Evolutionary conservation across 2,113 vertebrate species (phyloP), one percentile per base, ranked within the genome.

Genomic region (Lophius piscatorius): DNA sequence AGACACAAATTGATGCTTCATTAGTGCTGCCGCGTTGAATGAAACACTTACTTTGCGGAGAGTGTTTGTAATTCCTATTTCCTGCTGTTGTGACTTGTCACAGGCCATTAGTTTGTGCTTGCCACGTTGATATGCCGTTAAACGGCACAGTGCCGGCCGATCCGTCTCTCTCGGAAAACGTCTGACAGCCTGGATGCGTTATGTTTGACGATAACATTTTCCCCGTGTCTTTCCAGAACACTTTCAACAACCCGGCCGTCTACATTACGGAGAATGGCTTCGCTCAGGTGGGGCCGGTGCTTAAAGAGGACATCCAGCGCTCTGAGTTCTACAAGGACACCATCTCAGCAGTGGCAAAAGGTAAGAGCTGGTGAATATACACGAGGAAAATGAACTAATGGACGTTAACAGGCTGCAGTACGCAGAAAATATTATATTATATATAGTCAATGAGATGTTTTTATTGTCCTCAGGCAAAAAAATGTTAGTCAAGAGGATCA

Each of bases 231-330:
- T 88, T 41, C 33, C 90, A 94, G 93, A 88, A 94, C 81, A 91
- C 70, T 1, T 96, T 91, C 85, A 91, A 91, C 88, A 89, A 90
- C 80, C 92, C 92, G 7, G 46, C 84, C 55, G 91, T 97, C 92
- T 96, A 97, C 87, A 93, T 97, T 70, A 94, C 93, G 1, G 93
- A 94, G 89, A 96, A 93, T 26, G 92, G 94, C 35, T 94, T 96
- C 90, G 90, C 91, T 67, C 93, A 92, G 84, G 75, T 74, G 70
- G 93, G 94, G 59, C 89, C 86, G 7, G 58, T 88, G 76, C 61
- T 88, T 47, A 82, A 93, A 20, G 91, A 95, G 71, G 94, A 94
- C 72, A 58, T 62, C 54, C 90, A 91, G 50, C 31, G 67, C 44
- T 88, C 87, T 52, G 59, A 85, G 33, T 91, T 92, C 89, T 95